A percentile compares a stretch with the other conserved stretches of the same genome.
These are phyloP conservation scores for Rutilus rutilus DNA, from an alignment of 2,113 vertebrate genomes.

Conservation along the genomic window DNA sequence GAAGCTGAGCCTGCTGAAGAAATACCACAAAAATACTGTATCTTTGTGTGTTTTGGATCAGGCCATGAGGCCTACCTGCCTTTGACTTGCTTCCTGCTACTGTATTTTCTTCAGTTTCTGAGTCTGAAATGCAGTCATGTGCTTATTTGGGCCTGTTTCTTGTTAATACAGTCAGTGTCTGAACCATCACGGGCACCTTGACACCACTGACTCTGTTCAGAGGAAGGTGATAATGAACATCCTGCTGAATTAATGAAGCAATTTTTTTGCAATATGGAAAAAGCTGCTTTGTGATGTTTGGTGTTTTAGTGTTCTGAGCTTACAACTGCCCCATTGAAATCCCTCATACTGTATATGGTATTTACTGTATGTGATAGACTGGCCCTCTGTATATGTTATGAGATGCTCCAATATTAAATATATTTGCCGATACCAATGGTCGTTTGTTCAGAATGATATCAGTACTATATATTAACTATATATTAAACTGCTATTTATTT, in stretches of 20 bases:
- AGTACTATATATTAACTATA: no score
- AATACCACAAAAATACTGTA: background rate
- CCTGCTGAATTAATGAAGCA: conserved; percentile 27
- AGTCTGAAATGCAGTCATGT: background rate
- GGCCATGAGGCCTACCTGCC: background rate
- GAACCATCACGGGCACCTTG: background rate
- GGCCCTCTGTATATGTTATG: no score
- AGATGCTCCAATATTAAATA: no score
- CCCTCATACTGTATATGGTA: no score
- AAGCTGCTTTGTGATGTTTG: background rate
- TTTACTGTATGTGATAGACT: no score
- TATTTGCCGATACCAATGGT: no score
- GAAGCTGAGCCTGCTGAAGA: background rate
- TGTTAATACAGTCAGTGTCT: background rate
- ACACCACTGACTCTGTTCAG: conserved; percentile 17
- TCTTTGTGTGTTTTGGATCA: background rate
- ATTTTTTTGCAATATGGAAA: background rate
- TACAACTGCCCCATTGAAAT: no score
- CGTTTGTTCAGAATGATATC: no score
- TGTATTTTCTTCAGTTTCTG: background rate
- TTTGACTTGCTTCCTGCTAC: background rate
- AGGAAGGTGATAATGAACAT: conserved; percentile 41
- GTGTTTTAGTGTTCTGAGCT: no score
- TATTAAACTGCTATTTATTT: no score
- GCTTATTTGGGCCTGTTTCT: background rate